Percentiles rank a stretch among this genome's conserved stretches.
Conservation (phyloP, 2,797 vertebrate species). For the Pseudochirops corinnae region DNA sequence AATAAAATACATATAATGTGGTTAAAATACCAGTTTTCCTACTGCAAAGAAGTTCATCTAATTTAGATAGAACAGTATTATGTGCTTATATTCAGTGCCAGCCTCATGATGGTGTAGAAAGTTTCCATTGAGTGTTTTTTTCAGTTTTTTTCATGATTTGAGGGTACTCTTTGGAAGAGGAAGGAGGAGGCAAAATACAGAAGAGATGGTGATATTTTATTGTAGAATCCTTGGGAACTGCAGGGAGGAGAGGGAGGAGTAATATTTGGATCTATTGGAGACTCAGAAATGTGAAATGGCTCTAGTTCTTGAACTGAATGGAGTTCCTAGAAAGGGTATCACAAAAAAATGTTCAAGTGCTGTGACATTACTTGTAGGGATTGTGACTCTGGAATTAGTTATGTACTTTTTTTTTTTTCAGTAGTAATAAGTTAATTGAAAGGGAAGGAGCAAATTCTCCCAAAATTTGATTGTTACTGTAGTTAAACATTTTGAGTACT, state of each 20-base stretch:
- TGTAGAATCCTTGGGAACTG: not conserved
- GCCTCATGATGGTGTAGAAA: conserved; percentile 44
- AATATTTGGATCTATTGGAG: not conserved
- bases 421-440: not conserved
- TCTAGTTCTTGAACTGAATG: not conserved
- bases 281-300: not conserved
- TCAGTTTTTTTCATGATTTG: conserved; percentile 19
- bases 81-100: conserved; percentile 58
- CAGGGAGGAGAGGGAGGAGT: not conserved
- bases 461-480: conserved; percentile 1
- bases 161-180: not conserved
- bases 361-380: not conserved
- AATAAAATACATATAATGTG: conserved; percentile 78
- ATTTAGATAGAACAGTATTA: conserved; percentile 71
- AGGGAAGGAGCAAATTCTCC: conserved; percentile 1
- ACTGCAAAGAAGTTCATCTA: conserved; percentile 71
- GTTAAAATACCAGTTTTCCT: conserved; percentile 77
- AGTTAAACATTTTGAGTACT: conserved; percentile 17
- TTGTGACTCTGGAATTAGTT: not conserved
- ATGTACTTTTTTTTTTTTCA: not conserved
- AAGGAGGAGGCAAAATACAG: not conserved
- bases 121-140: conserved; percentile 39
- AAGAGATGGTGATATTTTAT: not conserved
- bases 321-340: not conserved
- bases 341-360: not conserved